Evolutionary conservation across 1,140 invertebrate species (phyloP), one percentile per base, ranked within the genome.

Genomic region (Steinernema feltiae): DNA sequence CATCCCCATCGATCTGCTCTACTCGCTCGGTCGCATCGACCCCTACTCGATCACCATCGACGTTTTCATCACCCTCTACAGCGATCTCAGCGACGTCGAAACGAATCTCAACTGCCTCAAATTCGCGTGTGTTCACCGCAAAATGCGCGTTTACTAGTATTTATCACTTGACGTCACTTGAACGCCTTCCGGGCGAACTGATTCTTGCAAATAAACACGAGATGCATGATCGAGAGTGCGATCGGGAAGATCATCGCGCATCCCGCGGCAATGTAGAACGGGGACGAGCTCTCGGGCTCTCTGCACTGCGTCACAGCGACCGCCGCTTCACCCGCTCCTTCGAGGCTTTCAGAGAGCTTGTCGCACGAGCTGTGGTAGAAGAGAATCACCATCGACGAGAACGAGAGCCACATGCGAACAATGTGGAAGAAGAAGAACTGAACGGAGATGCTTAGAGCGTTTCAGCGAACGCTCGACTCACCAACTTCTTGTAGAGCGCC

Each of bases 71-170:
- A 63, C 53, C 12, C 24, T 63, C 12, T 63, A 63, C 53, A 12
- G 12, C 24, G 53, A 63, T 63, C 53, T 63, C 53, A 63, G 12
- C 53, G 53, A 63, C 53, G 53, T 63, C 7, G 53, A 12, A 3
- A 63, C 24, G 53, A 63, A 63, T 27, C 53, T 63, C 53, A 63
- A 63, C 53, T 63, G 53, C 53, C 24, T 63, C 3, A 63, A 63
- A 21, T 63, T 63, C 53, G 53, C 53, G 2, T 63, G 53, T 27
- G 53, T 27, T 27, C 53, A 63, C 24, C 53, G 53, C 7, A 63
- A 63, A 63, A 63, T 63, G 53, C 53, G 53, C 24, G 53, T 63
- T 27, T 63, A 3, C 53, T 63, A 63, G 7, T 63, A 3, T 63
- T 3, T 63, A 15, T 63, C 7, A 63, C 24, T 17, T 27, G 2